Evolutionary conservation across 2,888 invertebrate genomes (phyloP).

Genomic region (Tiphia femorata): DNA sequence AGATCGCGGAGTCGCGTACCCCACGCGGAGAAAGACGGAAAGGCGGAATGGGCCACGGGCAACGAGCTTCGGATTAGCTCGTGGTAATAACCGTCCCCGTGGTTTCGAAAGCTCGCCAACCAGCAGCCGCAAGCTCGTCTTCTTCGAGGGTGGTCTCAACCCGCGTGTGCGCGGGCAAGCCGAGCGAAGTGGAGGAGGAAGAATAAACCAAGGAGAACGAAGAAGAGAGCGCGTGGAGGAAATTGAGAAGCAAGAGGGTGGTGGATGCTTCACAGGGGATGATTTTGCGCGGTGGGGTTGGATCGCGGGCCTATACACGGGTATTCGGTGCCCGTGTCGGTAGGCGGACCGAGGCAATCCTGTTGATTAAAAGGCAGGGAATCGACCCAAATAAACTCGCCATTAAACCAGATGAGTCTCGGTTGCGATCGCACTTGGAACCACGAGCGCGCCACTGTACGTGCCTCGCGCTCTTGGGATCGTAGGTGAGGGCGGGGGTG

Average conservation of each 20-base stretch:
- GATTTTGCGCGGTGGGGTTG: slow-evolving; percentile 45
- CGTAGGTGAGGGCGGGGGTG: not conserved
- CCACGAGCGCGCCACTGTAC: too few species aligned
- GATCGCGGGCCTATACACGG: slow-evolving; percentile 43
- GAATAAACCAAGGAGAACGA: slow-evolving; percentile 12
- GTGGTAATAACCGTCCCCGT: slow-evolving; percentile 55
- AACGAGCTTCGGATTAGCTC: slow-evolving; percentile 56
- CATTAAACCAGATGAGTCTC: slow-evolving; percentile 59
- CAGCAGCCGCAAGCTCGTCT: slow-evolving; percentile 43
- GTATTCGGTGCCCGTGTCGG: slow-evolving; percentile 49
- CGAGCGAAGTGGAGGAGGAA: slow-evolving; percentile 10
- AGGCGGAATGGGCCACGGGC: slow-evolving; percentile 37
- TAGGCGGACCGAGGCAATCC: slow-evolving; percentile 54
- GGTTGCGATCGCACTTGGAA: slow-evolving; percentile 48
- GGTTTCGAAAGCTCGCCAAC: slow-evolving; percentile 50
- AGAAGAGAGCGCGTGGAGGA: slow-evolving; percentile 4
- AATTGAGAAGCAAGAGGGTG: slow-evolving; percentile 6
- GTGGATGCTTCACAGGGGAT: slow-evolving; percentile 39
- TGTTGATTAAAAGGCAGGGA: slow-evolving; percentile 58
- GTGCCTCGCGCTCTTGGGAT: slow-evolving; percentile 5
- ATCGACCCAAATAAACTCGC: slow-evolving; percentile 58
- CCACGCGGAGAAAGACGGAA: slow-evolving; percentile 9
- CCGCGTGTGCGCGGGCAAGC: slow-evolving; percentile 13
- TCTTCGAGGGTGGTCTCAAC: too few species aligned
- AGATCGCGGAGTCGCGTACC: too few species aligned